phyloP scores from a whole-genome alignment of 1,140 invertebrate species.

The Sitodiplosis mosellana region DNA sequence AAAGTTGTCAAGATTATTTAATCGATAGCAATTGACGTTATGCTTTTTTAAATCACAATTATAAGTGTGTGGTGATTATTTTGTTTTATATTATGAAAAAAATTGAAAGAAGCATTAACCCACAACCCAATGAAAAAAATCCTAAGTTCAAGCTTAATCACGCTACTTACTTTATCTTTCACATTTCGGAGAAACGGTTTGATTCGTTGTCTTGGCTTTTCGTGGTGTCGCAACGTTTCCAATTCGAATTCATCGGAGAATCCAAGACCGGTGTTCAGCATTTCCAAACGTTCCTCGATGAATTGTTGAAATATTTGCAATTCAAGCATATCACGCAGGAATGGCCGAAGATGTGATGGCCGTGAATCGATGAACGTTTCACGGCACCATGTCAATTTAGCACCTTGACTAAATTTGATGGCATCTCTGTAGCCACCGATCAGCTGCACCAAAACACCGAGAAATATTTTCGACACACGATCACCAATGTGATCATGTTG shows the following conservation, averaged over 20 bases:
- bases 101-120: not conserved
- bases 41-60: too few relatives aligned
- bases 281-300: constrained; percentile 76
- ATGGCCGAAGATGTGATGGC: constrained; percentile 63
- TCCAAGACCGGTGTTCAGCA: constrained; percentile 72
- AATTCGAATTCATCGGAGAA: constrained; percentile 90
- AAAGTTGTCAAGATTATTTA: too few relatives aligned
- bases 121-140: not conserved
- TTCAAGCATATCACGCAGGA: constrained; percentile 75
- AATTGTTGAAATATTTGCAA: constrained; percentile 94
- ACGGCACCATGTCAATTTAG: constrained; percentile 68
- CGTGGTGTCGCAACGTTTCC: constrained; percentile 69
- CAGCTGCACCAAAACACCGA: constrained; percentile 71
- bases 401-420: constrained; percentile 48
- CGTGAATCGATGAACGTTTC: constrained; percentile 73
- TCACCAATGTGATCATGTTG: constrained; percentile 58
- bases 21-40: too few relatives aligned
- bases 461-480: constrained; percentile 75
- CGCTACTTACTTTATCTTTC: constrained; percentile 50
- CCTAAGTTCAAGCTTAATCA: too few relatives aligned
- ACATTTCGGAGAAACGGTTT: constrained; percentile 59
- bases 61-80: not conserved
- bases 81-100: not conserved
- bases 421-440: constrained; percentile 90
- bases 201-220: constrained; percentile 58